phyloP scores from a whole-genome alignment of 2,797 vertebrate genomes.

The Enoplosus armatus region DNA sequence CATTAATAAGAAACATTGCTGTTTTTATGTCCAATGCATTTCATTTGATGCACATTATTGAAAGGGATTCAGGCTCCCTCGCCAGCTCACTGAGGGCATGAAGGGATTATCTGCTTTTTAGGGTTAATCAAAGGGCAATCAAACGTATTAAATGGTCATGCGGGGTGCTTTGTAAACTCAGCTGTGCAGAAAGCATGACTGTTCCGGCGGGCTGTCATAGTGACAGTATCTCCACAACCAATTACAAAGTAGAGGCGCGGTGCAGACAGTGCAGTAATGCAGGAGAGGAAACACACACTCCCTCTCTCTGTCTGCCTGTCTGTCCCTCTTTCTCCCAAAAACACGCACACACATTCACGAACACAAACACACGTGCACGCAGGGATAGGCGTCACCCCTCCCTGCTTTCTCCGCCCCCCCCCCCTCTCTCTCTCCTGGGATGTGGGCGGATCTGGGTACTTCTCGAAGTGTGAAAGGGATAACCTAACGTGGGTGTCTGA shows the following conservation, averaged over 20 bases:
- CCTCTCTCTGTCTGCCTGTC: constrained; percentile 4
- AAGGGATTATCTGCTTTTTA: not conserved
- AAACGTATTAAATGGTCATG: constrained; percentile 3
- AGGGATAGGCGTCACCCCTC: constrained; percentile 48
- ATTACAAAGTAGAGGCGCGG: constrained; percentile 60
- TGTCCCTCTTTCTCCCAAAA: not conserved
- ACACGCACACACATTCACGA: not conserved
- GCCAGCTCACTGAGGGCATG: not conserved
- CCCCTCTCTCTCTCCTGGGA: constrained; percentile 24
- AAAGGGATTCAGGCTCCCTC: not conserved
- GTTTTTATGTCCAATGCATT: not conserved
- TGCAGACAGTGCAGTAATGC: constrained; percentile 43
- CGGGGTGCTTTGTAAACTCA: constrained; percentile 26
- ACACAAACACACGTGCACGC: constrained; percentile 43
- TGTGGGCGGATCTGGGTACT: constrained; percentile 76
- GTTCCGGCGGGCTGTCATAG: constrained; percentile 46
- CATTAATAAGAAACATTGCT: not conserved
- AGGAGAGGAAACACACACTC: constrained; percentile 41
- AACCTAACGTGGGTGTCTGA: constrained; percentile 75
- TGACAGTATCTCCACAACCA: constrained; percentile 29
- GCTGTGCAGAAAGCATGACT: constrained; percentile 22
- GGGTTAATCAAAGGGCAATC: constrained; percentile 25
- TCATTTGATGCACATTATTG: not conserved
- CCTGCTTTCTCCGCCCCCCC: not conserved
- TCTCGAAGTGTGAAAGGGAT: constrained; percentile 75